Base-by-base conservation (phyloP, 2,888 invertebrate species). In the Seladonia tumulorum region DNA sequence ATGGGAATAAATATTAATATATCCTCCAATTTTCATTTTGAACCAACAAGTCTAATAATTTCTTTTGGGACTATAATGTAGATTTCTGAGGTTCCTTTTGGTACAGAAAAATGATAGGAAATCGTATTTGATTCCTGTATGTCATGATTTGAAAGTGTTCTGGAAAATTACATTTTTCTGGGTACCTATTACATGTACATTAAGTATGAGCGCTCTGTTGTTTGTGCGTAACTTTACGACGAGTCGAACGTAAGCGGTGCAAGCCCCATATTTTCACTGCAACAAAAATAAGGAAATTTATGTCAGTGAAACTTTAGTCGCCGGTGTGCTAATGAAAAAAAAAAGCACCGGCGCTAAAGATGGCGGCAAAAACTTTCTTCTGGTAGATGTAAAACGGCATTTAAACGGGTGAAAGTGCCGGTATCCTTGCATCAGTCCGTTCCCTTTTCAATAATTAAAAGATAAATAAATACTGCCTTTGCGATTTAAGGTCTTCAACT, bases 261-360 rank as follows among this genome's bases (percentile, higher is more conserved):
- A 0, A 18, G 63, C 29, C 63, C 29, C 16, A 63, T 63, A 63
- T 29, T 29, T 63, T 25, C 63, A 18, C 63, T 18, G 63, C 63
- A 18, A 63, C 63, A 63, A 63, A 18, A 63, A 63, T 7, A 8
- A 29, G 63, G 29, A 63, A 29, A 63, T 63, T 63, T 8, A 29
- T 63, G 63, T 63, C 63, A 63, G 63, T 63, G 63, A 63, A 63
- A 63, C 63, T 63, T 29, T 8, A 18, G 63, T 29, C 63, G 29
- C 18, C 16, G 63, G 29, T 63, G 29, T 63, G 35, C 29, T 29
- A 7, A 18, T 16, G 16, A 29, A 63, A 63, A 63, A 63, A 63
- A 63, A 29, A 8, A 63, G 63, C 29, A 63, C 16, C 35, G 8
- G 18, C 29, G 29, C 63, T 63, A 63, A 63, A 29, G 29, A 63